Evolutionary conservation across 2,113 vertebrate genomes (phyloP).

Genomic region (Prietella phreatophila): DNA sequence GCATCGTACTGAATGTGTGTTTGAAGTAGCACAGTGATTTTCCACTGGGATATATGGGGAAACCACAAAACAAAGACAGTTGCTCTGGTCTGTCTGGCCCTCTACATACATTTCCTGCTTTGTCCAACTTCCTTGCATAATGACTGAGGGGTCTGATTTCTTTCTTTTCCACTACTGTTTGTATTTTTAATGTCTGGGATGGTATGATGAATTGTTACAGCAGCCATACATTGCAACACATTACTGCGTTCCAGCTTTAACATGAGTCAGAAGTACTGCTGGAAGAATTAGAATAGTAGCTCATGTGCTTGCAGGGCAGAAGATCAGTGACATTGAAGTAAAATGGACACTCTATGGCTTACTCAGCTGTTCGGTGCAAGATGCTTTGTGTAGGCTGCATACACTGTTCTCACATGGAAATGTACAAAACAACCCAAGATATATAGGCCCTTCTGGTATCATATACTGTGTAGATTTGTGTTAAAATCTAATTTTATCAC

Average conservation of each 20-base stretch:
- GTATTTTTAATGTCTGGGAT: conserved; percentile 24
- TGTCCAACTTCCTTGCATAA: conserved; percentile 55
- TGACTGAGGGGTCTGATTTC: conserved; percentile 41
- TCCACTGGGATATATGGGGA: conserved; percentile 60
- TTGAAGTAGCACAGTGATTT: conserved; percentile 62
- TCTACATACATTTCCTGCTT: conserved; percentile 54
- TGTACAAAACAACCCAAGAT: conserved; percentile 57
- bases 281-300: conserved; percentile 58
- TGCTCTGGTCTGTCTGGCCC: conserved; percentile 46
- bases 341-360: conserved; percentile 49
- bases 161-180: conserved; percentile 27
- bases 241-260: conserved; percentile 26
- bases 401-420: conserved; percentile 55
- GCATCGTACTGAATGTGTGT: conserved; percentile 57
- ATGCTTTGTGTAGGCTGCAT: conserved; percentile 45
- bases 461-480: conserved; percentile 61
- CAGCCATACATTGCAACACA: neutral
- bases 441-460: conserved; percentile 66
- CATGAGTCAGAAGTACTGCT: conserved; percentile 13
- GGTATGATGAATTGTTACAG: neutral
- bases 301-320: conserved; percentile 59
- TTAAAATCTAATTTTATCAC: conserved; percentile 69
- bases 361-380: conserved; percentile 25
- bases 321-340: conserved; percentile 59
- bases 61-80: conserved; percentile 64